A percentile compares a stretch with the other conserved stretches of the same genome.
Conservation (phyloP, 1,140 invertebrate genomes). For the Thaumatotibia leucotreta region DNA sequence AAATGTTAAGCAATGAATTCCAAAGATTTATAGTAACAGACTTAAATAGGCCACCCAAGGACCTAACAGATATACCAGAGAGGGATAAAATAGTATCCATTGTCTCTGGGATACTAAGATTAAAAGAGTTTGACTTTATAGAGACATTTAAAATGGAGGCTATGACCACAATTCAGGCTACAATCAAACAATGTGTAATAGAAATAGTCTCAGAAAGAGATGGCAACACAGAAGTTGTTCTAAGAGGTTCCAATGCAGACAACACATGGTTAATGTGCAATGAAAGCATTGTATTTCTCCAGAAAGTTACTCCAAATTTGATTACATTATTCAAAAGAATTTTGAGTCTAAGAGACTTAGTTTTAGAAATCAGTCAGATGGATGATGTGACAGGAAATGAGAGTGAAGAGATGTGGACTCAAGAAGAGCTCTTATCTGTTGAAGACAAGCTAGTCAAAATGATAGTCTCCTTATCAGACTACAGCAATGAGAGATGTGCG, state of each 20-base stretch:
- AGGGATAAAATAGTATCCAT: slow-evolving; percentile 92
- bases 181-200: slow-evolving; percentile 92
- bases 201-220: slow-evolving; percentile 85
- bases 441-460: slow-evolving; percentile 85
- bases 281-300: slow-evolving; percentile 89
- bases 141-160: slow-evolving; percentile 94
- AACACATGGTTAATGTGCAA: slow-evolving; percentile 80
- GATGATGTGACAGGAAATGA: slow-evolving; percentile 77
- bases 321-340: slow-evolving; percentile 79
- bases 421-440: slow-evolving; percentile 83
- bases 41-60: slow-evolving; percentile 89
- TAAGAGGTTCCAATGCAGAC: slow-evolving; percentile 83
- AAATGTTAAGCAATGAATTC: slow-evolving; percentile 98
- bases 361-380: slow-evolving; percentile 75
- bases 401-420: slow-evolving; percentile 82
- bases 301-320: slow-evolving; percentile 84
- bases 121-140: slow-evolving; percentile 92
- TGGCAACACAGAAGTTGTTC: slow-evolving; percentile 79
- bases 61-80: slow-evolving; percentile 81
- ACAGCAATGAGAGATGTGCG: slow-evolving; percentile 93
- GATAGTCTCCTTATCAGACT: slow-evolving; percentile 89
- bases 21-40: slow-evolving; percentile 93
- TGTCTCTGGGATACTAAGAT: slow-evolving; percentile 90
- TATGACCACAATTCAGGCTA: slow-evolving; percentile 90
- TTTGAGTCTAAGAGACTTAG: slow-evolving; percentile 85